Base-by-base conservation (phyloP, 1,140 invertebrate species). In the Drepana arcuata region DNA sequence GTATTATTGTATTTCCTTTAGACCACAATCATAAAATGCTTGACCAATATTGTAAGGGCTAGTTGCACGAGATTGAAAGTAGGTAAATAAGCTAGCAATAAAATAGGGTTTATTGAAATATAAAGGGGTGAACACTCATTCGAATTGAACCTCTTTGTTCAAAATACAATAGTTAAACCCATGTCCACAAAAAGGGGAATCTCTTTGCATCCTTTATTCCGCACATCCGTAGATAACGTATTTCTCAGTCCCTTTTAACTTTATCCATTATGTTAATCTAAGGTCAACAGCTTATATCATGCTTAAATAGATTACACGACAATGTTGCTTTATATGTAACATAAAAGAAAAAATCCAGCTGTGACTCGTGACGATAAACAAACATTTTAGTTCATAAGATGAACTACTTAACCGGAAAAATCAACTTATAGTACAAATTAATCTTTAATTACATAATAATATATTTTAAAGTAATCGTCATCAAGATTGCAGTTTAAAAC, bases 191-290 rank as follows among this genome's bases (percentile, higher is more conserved):
- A 55, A 50, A 36, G 32, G 51, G 34, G 51, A 62, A 62, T 60
- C 53, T 59, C 51, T 68, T 60, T 54, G 38, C 45, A 55, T 50
- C 53, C 56, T 57, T 59, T 57, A 57, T 54, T 42, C 46, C 46
- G 36, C 41, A 46, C 39, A 43, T 48, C 43, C 49, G 48, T 39
- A 56, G 53, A 59, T 67, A 63, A 54, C 43, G 43, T 50, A 53
- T 63, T 57, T 57, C 56, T 52, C 36, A 41, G 47, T 47, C 54
- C 59, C 54, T 61, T 67, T 65, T 54, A 61, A 57, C 51, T 49
- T 61, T 56, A 50, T 54, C 56, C 49, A 63, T 60, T 61, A 63
- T 63, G 63, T 57, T 67, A 68, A 68, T 64, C 53, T 62, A 37
- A 65, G 64, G 58, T 54, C 60, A 60, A 53, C 47, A 43, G 42